These are phyloP conservation scores for Drosophila seguyi DNA, from an alignment of 1,140 invertebrate species.

Conservation along the genomic window DNA sequence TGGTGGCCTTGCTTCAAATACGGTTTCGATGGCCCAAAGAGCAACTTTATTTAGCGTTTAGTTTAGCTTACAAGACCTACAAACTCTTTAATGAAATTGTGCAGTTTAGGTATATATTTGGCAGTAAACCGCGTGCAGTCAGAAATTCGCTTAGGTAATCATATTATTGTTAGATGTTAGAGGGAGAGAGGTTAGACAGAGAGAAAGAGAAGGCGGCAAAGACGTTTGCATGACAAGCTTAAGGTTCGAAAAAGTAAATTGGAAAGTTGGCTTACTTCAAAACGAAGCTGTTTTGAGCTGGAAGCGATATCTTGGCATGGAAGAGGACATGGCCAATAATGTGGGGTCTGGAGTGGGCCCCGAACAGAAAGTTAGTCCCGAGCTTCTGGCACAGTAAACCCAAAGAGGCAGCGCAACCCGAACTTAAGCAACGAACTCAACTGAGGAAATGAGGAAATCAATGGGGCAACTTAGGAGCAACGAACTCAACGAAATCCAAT, in stretches of 20 bases:
- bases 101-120: slow-evolving; percentile 69
- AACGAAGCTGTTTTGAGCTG: slow-evolving; percentile 69
- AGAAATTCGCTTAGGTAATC: slow-evolving; percentile 66
- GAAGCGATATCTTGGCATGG: slow-evolving; percentile 61
- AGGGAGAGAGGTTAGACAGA: slow-evolving; percentile 49
- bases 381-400: slow-evolving; percentile 57
- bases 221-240: slow-evolving; percentile 77
- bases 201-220: slow-evolving; percentile 66
- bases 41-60: slow-evolving; percentile 76
- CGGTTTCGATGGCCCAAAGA: slow-evolving; percentile 82
- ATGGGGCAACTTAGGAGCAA: slow-evolving; percentile 27
- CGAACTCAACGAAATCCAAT: slow-evolving; percentile 50
- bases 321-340: slow-evolving; percentile 44
- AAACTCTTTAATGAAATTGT: slow-evolving; percentile 76
- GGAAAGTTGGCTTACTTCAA: slow-evolving; percentile 76
- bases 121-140: slow-evolving; percentile 77
- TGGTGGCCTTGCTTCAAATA: slow-evolving; percentile 53
- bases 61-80: slow-evolving; percentile 67
- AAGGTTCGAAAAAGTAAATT: slow-evolving; percentile 72
- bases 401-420: slow-evolving; percentile 73
- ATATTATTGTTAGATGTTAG: slow-evolving; percentile 55
- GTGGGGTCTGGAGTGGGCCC: slow-evolving; percentile 33
- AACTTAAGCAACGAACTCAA: slow-evolving; percentile 59
- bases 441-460: slow-evolving; percentile 33
- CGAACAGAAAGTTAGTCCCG: slow-evolving; percentile 56